Evolutionary conservation across 2,888 invertebrate genomes (phyloP).

Genomic region (Crossocerus cetratus): DNA sequence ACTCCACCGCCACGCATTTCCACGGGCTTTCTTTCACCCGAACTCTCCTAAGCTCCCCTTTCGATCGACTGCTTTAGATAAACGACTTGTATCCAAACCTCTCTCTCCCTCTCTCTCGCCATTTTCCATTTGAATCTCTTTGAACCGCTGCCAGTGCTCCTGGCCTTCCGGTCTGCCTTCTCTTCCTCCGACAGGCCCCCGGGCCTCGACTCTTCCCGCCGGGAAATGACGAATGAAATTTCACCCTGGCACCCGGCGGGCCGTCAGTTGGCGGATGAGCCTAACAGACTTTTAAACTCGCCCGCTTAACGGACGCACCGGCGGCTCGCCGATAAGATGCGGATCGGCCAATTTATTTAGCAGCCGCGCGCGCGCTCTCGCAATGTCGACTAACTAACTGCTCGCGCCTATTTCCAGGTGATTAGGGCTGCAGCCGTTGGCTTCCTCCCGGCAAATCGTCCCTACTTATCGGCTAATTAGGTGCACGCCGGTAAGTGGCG

Average conservation of each 20-base stretch:
- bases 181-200: background rate
- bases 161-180: no score
- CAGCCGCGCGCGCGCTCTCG: constrained; percentile 5
- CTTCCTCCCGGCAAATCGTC: constrained; percentile 60
- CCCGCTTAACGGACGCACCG: no score
- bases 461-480: constrained; percentile 69
- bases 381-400: background rate
- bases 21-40: constrained; percentile 34
- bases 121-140: no score
- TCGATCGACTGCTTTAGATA: no score
- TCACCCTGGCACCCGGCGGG: background rate
- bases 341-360: background rate
- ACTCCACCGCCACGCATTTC: constrained; percentile 52
- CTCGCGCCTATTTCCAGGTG: constrained; percentile 57
- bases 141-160: no score
- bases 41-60: constrained; percentile 4
- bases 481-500: constrained; percentile 33
- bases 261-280: background rate
- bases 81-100: no score
- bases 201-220: background rate
- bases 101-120: no score
- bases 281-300: no score
- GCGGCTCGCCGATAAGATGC: no score
- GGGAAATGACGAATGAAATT: constrained; percentile 5
- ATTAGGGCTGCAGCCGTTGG: constrained; percentile 61